Base-by-base conservation (phyloP, 1,140 invertebrate species). In the Trichoplusia ni region DNA sequence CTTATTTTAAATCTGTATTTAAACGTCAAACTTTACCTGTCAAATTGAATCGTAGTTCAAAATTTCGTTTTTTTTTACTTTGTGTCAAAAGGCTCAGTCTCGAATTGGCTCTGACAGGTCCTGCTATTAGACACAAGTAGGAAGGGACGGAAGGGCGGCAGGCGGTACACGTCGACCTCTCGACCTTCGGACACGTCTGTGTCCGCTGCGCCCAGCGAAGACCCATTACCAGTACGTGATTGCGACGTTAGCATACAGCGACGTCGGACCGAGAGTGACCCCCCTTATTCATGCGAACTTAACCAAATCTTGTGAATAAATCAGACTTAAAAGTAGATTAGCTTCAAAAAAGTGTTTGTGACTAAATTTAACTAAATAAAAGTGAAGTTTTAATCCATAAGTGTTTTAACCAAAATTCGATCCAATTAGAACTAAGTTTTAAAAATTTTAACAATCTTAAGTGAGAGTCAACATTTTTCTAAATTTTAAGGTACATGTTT, bases 91-190 rank as follows among this genome's bases (percentile, higher is more conserved):
- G 61, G 71, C 76, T 86, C 64, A 82, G 75, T 75, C 62, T 72
- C 60, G 62, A 75, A 86, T 89, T 89, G 84, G 86, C 84, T 80
- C 73, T 84, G 67, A 82, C 88, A 89, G 86, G 88, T 90, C 78
- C 87, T 90, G 81, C 77, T 90, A 78, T 90, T 90, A 90, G 87
- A 90, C 67, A 79, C 84, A 75, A 86, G 82, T 88, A 89, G 81
- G 64, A 90, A 90, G 44, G 71, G 75, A 42, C 77, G 86, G 60
- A 76, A 81, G 14, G 84, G 87, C 25, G 75, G 74, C 44, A 78
- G 88, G 47, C 75, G 88, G 44, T 90, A 90, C 75, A 90, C 88
- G 13, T 79, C 84, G 61, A 88, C 88, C 35, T 90, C 88, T 11
- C 73, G 88, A 35, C 88, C 88, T 14, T 89, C 86, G 16, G 88